Conservation (phyloP, 35 echinoderm and acorn worm genomes). For the Anneissia japonica region DNA sequence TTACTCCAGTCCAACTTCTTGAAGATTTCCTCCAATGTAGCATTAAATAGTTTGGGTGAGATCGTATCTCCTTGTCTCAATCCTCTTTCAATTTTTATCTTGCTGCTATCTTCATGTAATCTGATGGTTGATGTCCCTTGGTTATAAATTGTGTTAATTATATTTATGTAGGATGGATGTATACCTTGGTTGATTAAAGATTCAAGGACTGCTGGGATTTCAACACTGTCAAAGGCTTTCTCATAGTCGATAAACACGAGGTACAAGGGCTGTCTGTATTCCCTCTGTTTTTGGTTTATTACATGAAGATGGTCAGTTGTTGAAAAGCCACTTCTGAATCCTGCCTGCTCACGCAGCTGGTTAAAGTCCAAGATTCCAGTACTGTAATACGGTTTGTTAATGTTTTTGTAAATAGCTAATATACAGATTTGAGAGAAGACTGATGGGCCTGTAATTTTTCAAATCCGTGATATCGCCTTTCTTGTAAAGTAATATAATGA, state of each 20-base stretch:
- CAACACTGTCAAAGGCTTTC: no score
- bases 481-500: conserved; percentile 21
- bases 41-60: conserved; percentile 20
- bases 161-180: neutral
- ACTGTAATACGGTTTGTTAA: conserved; percentile 4
- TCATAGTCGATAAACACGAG: neutral
- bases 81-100: neutral
- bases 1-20: neutral
- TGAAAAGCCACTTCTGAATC: conserved; percentile 14
- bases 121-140: neutral
- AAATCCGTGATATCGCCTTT: conserved; percentile 11
- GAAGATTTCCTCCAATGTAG: neutral
- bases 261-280: conserved; percentile 13
- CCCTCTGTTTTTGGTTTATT: conserved; percentile 10
- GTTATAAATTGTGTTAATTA: neutral
- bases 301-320: conserved; percentile 24
- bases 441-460: conserved; percentile 29
- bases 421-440: conserved; percentile 22
- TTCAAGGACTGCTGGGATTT: neutral
- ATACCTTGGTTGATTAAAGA: neutral
- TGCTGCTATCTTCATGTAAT: neutral
- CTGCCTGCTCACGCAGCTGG: conserved; percentile 20
- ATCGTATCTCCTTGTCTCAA: conserved; percentile 9
- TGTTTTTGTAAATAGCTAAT: conserved; percentile 23
- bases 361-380: conserved; percentile 25